Base-by-base conservation (phyloP, 2,888 invertebrate genomes). In the Nemotelus pantherinus region DNA sequence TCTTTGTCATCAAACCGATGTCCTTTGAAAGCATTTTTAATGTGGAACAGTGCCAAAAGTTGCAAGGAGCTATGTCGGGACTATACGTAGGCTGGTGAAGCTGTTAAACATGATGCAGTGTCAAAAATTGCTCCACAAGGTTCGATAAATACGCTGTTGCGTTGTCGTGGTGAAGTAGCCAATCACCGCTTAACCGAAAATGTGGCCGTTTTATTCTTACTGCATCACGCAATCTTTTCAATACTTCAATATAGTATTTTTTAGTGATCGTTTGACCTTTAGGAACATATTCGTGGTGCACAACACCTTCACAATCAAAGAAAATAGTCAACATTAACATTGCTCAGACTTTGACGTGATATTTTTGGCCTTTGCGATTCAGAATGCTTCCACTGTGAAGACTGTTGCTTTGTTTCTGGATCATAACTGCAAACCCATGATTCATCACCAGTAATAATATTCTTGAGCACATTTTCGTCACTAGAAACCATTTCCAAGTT, bases 401-500 rank as follows among this genome's bases (percentile, higher is more conserved):
- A 79, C 77, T 79, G 80, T 48, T 57, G 77, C 53, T 76, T 79
- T 67, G 80, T 81, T 80, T 80, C 48, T 2, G 50, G 43, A 53
- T 78, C 76, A 48, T 78, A 76, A 39, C 45, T 60, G 50, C 60
- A 76, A 70, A 70, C 10, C 80, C 79, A 81, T 72, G 80, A 81
- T 76, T 81, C 82, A 78, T 81, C 81, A 78, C 80, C 81, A 75
- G 80, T 81, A 71, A 80, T 79, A 60, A 80, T 68, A 7, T 77
- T 70, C 71, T 80, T 71, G 3, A 80, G 63, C 39, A 80, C 77
- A 63, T 75, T 78, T 70, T 79, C 76, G 75, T 81, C 80, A 2
- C 53, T 60, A n/a, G 48, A 25, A 43, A 60, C 55, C 47, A 5
- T 58, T 50, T 74, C 39, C 41, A 74, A 60, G 43, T 43, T 45